Evolutionary conservation across 92 coral and sea anemone genomes (phyloP).

Genomic region (Pocillopora meandrina): DNA sequence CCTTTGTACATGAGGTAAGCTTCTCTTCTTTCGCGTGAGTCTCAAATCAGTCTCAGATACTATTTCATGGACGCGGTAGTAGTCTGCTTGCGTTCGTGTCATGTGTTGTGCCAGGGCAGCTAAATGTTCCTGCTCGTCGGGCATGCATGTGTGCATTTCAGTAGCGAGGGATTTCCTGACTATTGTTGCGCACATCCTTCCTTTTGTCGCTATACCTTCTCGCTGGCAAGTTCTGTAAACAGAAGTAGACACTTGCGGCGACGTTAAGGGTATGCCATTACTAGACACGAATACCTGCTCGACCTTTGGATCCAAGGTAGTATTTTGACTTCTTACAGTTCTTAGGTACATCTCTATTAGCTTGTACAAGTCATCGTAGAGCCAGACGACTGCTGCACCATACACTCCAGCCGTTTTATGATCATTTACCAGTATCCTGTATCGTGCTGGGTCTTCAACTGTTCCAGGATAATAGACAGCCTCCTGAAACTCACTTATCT

Average conservation of each 20-base stretch:
- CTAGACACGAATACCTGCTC: background rate
- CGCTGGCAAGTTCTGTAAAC: no score
- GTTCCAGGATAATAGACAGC: constrained; percentile 41
- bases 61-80: background rate
- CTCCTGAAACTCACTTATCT: constrained; percentile 26
- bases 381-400: constrained; percentile 46
- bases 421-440: constrained; percentile 17
- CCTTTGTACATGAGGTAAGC: background rate
- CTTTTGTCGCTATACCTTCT: no score
- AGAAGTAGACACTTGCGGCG: constrained; percentile 48
- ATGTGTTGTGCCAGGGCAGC: constrained; percentile 65
- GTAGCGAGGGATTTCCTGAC: no score
- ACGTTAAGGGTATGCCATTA: constrained; percentile 11
- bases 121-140: constrained; percentile 34
- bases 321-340: constrained; percentile 42
- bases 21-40: background rate
- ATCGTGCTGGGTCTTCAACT: constrained; percentile 42
- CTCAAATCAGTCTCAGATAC: background rate
- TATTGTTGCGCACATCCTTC: no score
- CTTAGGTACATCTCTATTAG: constrained; percentile 35
- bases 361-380: constrained; percentile 12
- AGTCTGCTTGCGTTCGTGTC: constrained; percentile 46
- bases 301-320: background rate
- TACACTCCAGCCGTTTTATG: constrained; percentile 26
- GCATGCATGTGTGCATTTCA: background rate